Base-by-base conservation (phyloP, 2,888 invertebrate genomes). In the Liodrosophila aerea region DNA sequence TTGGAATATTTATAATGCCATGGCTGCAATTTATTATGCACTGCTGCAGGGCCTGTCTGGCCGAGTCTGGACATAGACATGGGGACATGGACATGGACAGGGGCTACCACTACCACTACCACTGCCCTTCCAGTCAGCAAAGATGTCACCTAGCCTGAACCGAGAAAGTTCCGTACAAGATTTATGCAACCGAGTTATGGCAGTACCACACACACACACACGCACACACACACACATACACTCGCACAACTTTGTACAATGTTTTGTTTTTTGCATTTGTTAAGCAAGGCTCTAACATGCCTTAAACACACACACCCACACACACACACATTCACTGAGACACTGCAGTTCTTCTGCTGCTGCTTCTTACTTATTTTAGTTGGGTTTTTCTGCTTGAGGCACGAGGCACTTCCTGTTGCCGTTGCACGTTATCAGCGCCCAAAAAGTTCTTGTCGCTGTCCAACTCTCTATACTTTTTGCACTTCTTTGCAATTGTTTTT, bases 21-120 rank as follows among this genome's bases (percentile, higher is more conserved):
- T 72, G 76, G 69, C 76, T 76, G 76, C 84, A 86, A 87, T 88
- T 87, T 87, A 87, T 87, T 87, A 87, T 80, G 83, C 85, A 83
- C 64, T 31, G 76, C 85, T 78, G 72, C 72, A 62, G 69, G 58
- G 50, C 37, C 64, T 64, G 69, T 49, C 70, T 49, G 51, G 56
- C 27, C 41, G 39, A 1, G 16, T 49, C 56, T 58, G 58, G 47
- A 54, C 43, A 31, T 47, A 59, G 52, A 41, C 51, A 22, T 22
- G 22, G n/a, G n/a, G 12, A 12, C 12, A 12, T 7, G 12, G 12
- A 1, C 11, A 12, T 3, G 13, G 34, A 7, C 4, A 7, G 12
- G 1, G 34, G 12, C 11, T 22, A 22, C 3, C 22, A 22, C 22
- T 22, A 22, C 22, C 3, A 22, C 2, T 5, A 22, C 22, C 22